Evolutionary conservation across 2,797 vertebrate genomes (phyloP).

Genomic region (Urosaurus nigricauda): DNA sequence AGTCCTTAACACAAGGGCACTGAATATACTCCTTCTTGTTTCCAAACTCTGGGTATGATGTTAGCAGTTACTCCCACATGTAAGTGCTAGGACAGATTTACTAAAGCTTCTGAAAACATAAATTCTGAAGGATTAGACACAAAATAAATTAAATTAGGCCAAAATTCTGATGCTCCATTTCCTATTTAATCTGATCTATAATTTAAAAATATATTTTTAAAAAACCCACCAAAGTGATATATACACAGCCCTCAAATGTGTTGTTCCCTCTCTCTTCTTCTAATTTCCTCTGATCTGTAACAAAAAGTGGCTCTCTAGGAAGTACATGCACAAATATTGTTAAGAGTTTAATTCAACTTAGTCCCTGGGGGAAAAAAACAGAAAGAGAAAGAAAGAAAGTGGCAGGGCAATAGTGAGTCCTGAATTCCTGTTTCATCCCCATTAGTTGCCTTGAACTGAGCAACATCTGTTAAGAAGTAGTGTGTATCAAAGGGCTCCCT

Average conservation of each 20-base stretch:
- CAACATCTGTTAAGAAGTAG: slow-evolving; percentile 58
- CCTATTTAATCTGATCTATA: slow-evolving; percentile 39
- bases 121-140: neutral
- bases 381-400: slow-evolving; percentile 21
- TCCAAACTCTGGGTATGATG: neutral
- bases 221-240: slow-evolving; percentile 61
- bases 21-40: no score
- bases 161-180: slow-evolving; percentile 55
- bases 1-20: no score
- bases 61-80: neutral
- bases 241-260: slow-evolving; percentile 44
- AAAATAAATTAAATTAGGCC: slow-evolving; percentile 53
- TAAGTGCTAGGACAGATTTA: neutral
- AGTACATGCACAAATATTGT: neutral
- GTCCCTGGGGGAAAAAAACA: rapidly evolving
- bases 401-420: neutral
- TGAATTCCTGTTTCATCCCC: slow-evolving; percentile 36
- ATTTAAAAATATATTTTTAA: neutral
- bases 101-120: neutral
- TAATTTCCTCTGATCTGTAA: slow-evolving; percentile 38
- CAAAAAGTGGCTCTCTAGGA: slow-evolving; percentile 28
- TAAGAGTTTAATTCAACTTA: slow-evolving; percentile 32
- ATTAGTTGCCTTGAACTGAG: slow-evolving; percentile 55
- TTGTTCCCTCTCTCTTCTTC: slow-evolving; percentile 45
- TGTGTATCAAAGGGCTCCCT: slow-evolving; percentile 62